Conservation (phyloP, 2,888 invertebrate species). For the Agrotis segetum region DNA sequence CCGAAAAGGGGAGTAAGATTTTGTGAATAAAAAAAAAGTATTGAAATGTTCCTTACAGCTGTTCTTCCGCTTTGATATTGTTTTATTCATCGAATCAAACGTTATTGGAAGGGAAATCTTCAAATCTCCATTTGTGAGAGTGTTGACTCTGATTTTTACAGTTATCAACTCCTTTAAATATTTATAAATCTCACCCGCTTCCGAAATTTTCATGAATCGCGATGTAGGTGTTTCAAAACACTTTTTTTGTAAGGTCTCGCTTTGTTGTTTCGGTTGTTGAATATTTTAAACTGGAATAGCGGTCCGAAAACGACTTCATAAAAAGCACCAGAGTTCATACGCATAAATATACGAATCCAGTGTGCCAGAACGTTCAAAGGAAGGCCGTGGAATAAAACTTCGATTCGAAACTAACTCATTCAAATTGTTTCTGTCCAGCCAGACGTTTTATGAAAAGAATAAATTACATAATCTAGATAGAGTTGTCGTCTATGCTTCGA, state of each 20-base stretch:
- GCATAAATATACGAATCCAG: constrained; percentile 47
- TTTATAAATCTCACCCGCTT: constrained; percentile 46
- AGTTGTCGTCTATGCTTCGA: background rate
- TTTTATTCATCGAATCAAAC: constrained; percentile 69
- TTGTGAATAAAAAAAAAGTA: constrained; percentile 52
- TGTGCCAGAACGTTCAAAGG: constrained; percentile 21
- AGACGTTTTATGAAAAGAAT: background rate
- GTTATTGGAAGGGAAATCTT: constrained; percentile 40
- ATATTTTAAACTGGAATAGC: constrained; percentile 44
- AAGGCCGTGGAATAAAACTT: constrained; percentile 7
- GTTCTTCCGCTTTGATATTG: constrained; percentile 37
- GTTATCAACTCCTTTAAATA: constrained; percentile 61
- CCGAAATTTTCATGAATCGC: constrained; percentile 52
- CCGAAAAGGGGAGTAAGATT: constrained; percentile 44
- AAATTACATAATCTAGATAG: background rate
- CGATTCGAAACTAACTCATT: constrained; percentile 1
- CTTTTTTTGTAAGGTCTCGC: constrained; percentile 25
- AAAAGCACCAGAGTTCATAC: constrained; percentile 40
- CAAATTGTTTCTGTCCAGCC: constrained; percentile 3
- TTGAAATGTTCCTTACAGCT: constrained; percentile 47
- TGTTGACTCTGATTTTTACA: constrained; percentile 60
- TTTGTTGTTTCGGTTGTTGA: constrained; percentile 50
- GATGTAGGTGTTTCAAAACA: constrained; percentile 35
- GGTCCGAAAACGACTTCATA: constrained; percentile 36
- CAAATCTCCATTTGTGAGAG: constrained; percentile 46